phyloP scores from a whole-genome alignment of 2,797 vertebrate species.

The Sandelia bainsii region DNA sequence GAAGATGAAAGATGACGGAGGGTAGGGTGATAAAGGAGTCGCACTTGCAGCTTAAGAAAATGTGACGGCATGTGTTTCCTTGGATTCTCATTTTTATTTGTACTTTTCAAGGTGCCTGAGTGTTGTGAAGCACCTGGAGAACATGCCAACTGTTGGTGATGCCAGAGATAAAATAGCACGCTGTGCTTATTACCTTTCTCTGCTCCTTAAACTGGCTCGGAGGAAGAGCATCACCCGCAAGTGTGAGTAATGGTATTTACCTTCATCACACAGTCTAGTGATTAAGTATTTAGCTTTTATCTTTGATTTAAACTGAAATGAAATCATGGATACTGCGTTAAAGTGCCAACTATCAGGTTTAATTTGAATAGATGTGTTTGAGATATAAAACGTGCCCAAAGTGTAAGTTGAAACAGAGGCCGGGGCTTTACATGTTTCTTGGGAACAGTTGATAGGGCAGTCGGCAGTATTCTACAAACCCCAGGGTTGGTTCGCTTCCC shows the following conservation, averaged over 20 bases:
- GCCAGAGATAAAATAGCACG: constrained; percentile 82
- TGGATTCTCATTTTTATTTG: constrained; percentile 5
- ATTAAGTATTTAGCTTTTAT: no score
- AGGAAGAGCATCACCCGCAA: constrained; percentile 85
- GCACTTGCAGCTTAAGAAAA: neutral
- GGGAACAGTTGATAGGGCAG: no score
- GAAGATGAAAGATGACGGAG: constrained; percentile 84
- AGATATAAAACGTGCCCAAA: no score
- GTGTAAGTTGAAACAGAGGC: no score
- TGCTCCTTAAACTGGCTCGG: constrained; percentile 86
- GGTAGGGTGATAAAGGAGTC: constrained; percentile 73
- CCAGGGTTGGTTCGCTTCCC: no score
- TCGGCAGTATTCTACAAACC: no score
- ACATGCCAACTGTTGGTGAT: constrained; percentile 77
- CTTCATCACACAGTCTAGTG: neutral
- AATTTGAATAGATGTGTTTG: no score
- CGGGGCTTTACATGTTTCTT: no score
- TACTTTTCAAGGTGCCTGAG: constrained; percentile 74
- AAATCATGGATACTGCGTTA: no score
- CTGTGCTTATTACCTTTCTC: constrained; percentile 90
- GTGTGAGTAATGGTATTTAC: constrained; percentile 81
- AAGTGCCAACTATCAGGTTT: no score
- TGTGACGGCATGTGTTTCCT: neutral
- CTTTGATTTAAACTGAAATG: no score
- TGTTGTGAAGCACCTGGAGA: constrained; percentile 86